Conservation (phyloP, 2,113 vertebrate genomes). For the Thalassoma bifasciatum region DNA sequence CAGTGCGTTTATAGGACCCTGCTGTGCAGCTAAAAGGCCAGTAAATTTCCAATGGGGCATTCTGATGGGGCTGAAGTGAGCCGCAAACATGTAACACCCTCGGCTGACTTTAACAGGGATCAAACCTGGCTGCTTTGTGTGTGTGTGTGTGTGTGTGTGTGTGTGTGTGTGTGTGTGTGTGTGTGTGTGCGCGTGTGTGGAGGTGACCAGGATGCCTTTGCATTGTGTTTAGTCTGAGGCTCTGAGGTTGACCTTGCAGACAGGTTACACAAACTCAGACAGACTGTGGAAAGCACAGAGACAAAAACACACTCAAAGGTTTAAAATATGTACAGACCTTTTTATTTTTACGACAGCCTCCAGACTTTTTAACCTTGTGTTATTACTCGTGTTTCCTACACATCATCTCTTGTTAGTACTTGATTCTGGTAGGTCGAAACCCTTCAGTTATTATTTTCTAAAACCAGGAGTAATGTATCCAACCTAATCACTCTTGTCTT, state of each 20-base stretch:
- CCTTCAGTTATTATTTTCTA: too few relatives aligned
- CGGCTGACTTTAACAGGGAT: constrained; percentile 62
- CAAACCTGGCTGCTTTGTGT: constrained; percentile 9
- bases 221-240: constrained; percentile 45
- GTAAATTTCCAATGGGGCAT: constrained; percentile 64
- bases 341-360: too few relatives aligned
- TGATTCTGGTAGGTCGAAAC: too few relatives aligned
- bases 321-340: background rate
- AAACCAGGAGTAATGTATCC: too few relatives aligned
- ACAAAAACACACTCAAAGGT: background rate
- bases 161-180: constrained; percentile 11
- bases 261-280: constrained; percentile 26
- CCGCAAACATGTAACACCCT: constrained; percentile 61
- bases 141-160: background rate
- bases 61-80: constrained; percentile 57
- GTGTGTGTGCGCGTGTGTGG: background rate
- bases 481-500: too few relatives aligned
- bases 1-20: constrained; percentile 39
- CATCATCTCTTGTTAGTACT: too few relatives aligned
- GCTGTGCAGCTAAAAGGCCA: constrained; percentile 48
- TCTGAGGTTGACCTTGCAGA: constrained; percentile 15
- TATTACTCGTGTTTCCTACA: too few relatives aligned
- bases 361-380: too few relatives aligned
- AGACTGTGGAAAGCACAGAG: background rate
- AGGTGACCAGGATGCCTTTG: constrained; percentile 13